Base-by-base conservation (phyloP, 2,888 invertebrate genomes). In the Gortyna flavago region DNA sequence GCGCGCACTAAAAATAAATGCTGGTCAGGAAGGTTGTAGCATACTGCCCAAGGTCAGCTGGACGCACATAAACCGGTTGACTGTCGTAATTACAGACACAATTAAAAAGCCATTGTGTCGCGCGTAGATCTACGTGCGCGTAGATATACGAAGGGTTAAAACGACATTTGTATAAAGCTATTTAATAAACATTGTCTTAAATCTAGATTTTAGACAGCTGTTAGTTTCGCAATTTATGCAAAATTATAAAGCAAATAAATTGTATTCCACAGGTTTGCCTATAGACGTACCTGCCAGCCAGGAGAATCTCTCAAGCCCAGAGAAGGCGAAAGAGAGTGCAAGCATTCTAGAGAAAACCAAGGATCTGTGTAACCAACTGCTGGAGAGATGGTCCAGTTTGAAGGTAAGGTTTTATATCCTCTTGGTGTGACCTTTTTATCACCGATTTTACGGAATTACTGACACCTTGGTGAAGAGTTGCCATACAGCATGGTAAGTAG, bases 321-420 rank as follows among this genome's bases (percentile, higher is more conserved):
- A 96, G 41, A 96, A 93, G 86, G 86, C 54, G 7, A 96, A 95
- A 88, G 95, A 95, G 61, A 93, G 86, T 75, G 90, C 92, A 11
- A 92, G 90, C 5, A 92, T 94, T 29, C 79, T 93, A 69, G 97
- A 97, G 80, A 97, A 97, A 92, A 97, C 97, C 2, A 96, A 97
- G 70, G 97, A 97, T 73, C 91, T 98, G 11, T 97, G 97, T 32
- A 94, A 94, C 64, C 97, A 97, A 88, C 94, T 99, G 61, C 91
- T 99, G 72, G 97, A 97, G 69, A 97, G 97, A 79, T 99, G 99
- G 99, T 97, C 98, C 7, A 97, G 97, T 92, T 94, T 98, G 67
- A 98, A 98, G 94, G 97, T 97, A 85, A 70, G 61, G 29, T 59
- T 62, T 54, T 16, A 61, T 1, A 0, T 38, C 6, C 25, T n/a